Base-by-base conservation (phyloP, 2,888 invertebrate genomes). In the Eumacrocentrus americanus region DNA sequence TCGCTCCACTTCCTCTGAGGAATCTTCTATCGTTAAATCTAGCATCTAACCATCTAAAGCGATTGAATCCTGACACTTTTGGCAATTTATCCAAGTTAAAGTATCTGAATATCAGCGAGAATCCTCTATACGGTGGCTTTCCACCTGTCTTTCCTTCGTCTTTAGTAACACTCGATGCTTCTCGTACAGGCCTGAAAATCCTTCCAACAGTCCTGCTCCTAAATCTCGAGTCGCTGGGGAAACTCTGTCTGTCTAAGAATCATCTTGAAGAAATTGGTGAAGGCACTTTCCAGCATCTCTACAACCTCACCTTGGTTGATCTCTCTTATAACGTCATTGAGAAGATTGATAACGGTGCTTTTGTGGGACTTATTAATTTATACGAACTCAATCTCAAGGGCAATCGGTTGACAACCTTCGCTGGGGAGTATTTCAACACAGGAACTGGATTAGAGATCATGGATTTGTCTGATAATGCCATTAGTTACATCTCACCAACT, bases 401-500 rank as follows among this genome's bases (percentile, higher is more conserved):
- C 1, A 95, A 95, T 79, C 89, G 89, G 72, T 77, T 94, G 66
- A 89, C 85, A 35, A 89, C 90, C 0, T 92, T 94, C 79, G 89
- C 90, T 81, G 92, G 92, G 1, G 92, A 93, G 81, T 89, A 90
- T 76, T 93, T 94, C 76, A 91, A 92, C 68, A 92, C 91, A 0
- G 91, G 91, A 40, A 91, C 91, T 0, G 89, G 91, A 62, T 82
- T 95, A 44, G 90, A 92, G 82, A 84, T 90, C 61, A 82, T 95
- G 61, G 92, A 95, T 79, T 85, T 95, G 48, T 89, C 91, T 0
- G 83, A 90, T 67, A 94, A 94, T 81, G 88, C 90, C 73, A 83
- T 95, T 38, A 91, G 89, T 72, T 91, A 93, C 75, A 82, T 94
- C 38, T 93, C 92, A 70, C 91, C 92, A 1, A 92, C 92, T 0